Percentiles rank a stretch among this genome's conserved stretches.
Evolutionary conservation across 2,888 invertebrate species (phyloP).

Genomic region (Brassicogethes aeneus): DNA sequence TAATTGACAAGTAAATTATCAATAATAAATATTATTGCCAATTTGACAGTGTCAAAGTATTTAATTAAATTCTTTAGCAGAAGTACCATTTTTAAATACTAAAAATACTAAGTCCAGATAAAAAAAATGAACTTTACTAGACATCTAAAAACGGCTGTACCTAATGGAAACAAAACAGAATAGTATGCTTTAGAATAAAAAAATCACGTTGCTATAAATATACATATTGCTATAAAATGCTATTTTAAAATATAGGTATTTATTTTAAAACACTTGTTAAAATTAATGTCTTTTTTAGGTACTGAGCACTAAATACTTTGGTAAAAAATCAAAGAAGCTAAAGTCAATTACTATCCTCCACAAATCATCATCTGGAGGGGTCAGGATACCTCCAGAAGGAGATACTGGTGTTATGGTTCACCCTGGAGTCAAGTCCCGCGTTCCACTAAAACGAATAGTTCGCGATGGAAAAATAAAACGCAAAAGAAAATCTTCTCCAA

Average conservation of each 20-base stretch:
- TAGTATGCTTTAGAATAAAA: conserved; percentile 4
- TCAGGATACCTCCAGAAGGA: conserved; percentile 64
- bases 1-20: too few relatives aligned
- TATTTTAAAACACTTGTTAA: neutral
- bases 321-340: conserved; percentile 70
- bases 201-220: neutral
- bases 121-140: too few relatives aligned
- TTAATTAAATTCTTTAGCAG: too few relatives aligned
- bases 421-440: conserved; percentile 76
- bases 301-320: conserved; percentile 69
- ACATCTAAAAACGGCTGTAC: too few relatives aligned
- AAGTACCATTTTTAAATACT: too few relatives aligned
- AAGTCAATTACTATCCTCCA: conserved; percentile 85
- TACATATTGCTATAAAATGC: conserved; percentile 1
- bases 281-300: conserved; percentile 45
- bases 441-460: conserved; percentile 81
- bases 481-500: conserved; percentile 37
- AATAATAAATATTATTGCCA: too few relatives aligned
- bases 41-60: too few relatives aligned
- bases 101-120: too few relatives aligned
- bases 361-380: conserved; percentile 83
- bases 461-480: conserved; percentile 50
- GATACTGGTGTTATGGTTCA: conserved; percentile 72
- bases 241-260: neutral
- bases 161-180: too few relatives aligned